Base-by-base conservation (phyloP, 2,113 vertebrate genomes). In the Capreolus pygargus region DNA sequence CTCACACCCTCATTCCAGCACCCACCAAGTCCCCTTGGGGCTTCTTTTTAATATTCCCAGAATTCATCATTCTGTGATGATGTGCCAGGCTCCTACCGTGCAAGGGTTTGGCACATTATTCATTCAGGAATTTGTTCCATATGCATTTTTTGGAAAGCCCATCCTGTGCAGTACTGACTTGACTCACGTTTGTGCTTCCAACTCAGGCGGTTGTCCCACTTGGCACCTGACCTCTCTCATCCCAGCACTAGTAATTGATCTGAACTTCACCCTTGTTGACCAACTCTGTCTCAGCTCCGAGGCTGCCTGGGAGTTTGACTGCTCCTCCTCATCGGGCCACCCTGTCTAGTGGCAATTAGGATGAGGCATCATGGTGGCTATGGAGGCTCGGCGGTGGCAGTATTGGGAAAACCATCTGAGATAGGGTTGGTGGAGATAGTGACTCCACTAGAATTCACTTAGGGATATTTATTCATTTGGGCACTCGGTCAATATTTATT, bases 91-190 rank as follows among this genome's bases (percentile, higher is more conserved):
- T 39, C 27, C 64, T 15, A 47, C 19, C 47, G 27, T 61, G 76
- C 28, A 43, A 12, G 21, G 33, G 39, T 88, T 58, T 36, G 54
- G 86, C 17, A 7, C 21, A 12, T 33, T 50, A 58, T 57, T 76
- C 55, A 25, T 25, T 52, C 57, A 15, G 5, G 6, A 47, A 76
- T 27, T 47, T 54, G 8, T 54, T 64, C 54, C 79, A 85, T 28
- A 58, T 33, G 45, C 27, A 54, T 47, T 79, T 86, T 92, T 54
- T 57, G 58, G 82, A 64, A 45, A 97, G 39, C 43, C 36, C 79
- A 60, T 64, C 82, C 78, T n/a, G 17, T 33, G 19, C 2, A 5
- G 15, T 27, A 1, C 0, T 2, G 23, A n/a, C 47, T 3, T 7
- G 47, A 55, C 33, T 70, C 81, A 4, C 0, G 2, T 30, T 58